Percentiles rank a stretch among this genome's conserved stretches.
Evolutionary conservation across 2,888 invertebrate genomes (phyloP).

Genomic region (Drosophila mettleri): DNA sequence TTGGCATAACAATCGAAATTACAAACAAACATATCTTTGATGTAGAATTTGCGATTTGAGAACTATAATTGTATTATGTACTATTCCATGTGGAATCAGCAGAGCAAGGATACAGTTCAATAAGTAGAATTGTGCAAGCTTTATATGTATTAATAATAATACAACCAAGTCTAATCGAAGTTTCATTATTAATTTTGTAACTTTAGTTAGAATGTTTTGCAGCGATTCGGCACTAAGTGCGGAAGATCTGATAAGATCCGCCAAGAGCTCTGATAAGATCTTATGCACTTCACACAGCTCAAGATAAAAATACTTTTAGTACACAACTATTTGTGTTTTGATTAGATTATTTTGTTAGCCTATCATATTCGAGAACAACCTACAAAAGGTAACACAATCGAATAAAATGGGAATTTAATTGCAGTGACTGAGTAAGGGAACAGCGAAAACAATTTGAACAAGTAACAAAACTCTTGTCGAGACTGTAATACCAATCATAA

Average conservation of each 20-base stretch:
- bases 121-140: no score
- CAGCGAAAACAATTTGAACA: constrained; percentile 23
- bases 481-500: no score
- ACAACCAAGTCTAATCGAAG: no score
- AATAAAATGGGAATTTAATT: constrained; percentile 37
- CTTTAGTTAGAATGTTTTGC: neutral
- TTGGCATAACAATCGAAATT: no score
- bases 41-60: no score
- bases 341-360: neutral
- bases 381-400: neutral
- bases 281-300: neutral
- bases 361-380: constrained; percentile 1
- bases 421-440: constrained; percentile 10
- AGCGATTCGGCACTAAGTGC: neutral
- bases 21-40: no score
- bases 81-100: no score
- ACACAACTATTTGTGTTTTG: neutral
- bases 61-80: no score
- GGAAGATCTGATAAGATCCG: constrained; percentile 3
- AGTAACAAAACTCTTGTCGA: no score
- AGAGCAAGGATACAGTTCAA: no score
- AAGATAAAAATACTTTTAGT: neutral
- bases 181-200: neutral
- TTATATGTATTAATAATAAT: no score
- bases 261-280: neutral